Evolutionary conservation across 2,888 invertebrate species (phyloP).

Genomic region (Orgyia antiqua): DNA sequence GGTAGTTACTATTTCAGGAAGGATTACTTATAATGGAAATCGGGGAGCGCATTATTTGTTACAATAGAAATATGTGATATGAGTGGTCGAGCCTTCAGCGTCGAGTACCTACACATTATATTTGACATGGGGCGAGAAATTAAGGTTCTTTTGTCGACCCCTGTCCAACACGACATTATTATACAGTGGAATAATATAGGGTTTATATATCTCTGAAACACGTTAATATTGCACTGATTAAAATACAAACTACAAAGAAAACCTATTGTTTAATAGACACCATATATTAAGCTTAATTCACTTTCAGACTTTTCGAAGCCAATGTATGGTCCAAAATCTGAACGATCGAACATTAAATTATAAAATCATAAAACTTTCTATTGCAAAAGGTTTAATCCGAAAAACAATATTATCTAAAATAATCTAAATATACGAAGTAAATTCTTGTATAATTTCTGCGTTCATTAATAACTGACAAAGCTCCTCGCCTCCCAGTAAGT

Average conservation of each 20-base stretch:
- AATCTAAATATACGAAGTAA: slow-evolving; percentile 39
- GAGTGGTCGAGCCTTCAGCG: neutral
- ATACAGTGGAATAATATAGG: no score
- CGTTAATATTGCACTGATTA: no score
- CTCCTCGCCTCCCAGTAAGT: slow-evolving; percentile 39
- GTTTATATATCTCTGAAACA: no score
- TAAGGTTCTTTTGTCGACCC: neutral
- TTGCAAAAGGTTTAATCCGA: slow-evolving; percentile 15
- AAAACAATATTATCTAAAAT: slow-evolving; percentile 41
- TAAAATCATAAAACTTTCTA: no score
- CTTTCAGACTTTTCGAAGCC: no score
- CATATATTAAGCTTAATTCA: no score
- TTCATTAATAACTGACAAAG: slow-evolving; percentile 60
- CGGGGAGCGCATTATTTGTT: slow-evolving; percentile 4
- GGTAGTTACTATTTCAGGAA: slow-evolving; percentile 9
- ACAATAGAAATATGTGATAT: neutral
- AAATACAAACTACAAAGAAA: no score
- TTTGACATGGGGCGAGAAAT: neutral
- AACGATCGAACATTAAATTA: no score
- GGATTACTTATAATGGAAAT: slow-evolving; percentile 16
- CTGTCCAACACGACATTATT: no score
- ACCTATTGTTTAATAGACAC: no score
- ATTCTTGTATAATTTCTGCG: slow-evolving; percentile 46
- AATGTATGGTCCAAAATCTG: no score
- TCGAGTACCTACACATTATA: neutral